A percentile compares a stretch with the other conserved stretches of the same genome.
phyloP scores from a whole-genome alignment of 2,113 vertebrate species.

The Oreotragus oreotragus region DNA sequence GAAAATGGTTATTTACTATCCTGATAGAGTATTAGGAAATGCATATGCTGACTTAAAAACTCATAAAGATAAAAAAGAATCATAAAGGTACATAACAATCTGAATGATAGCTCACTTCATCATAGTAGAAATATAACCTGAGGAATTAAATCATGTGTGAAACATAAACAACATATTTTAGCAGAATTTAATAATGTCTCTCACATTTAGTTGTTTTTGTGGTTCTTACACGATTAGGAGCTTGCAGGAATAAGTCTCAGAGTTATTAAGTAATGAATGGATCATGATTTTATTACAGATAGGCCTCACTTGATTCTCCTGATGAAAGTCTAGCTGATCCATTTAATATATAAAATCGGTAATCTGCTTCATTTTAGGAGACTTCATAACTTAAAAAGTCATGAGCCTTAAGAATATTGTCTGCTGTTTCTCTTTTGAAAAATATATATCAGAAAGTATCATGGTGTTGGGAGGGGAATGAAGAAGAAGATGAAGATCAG shows the following conservation, averaged over 20 bases:
- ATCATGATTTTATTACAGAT: neutral
- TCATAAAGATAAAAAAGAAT: neutral
- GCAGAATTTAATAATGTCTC: neutral
- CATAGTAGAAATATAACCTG: neutral
- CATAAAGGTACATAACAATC: neutral
- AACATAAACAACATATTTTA: neutral
- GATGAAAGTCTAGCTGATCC: slow-evolving; percentile 2
- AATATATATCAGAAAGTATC: neutral
- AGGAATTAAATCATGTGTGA: neutral
- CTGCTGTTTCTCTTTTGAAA: neutral
- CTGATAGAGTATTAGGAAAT: neutral
- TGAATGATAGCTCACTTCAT: neutral
- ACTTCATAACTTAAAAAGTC: neutral
- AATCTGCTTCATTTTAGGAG: neutral
- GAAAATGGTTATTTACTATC: neutral
- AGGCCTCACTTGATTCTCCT: neutral
- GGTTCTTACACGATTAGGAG: neutral
- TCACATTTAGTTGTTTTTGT: neutral
- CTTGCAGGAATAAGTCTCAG: neutral
- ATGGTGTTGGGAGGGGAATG: neutral
- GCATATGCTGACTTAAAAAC: neutral
- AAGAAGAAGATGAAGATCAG: neutral
- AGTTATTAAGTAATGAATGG: neutral
- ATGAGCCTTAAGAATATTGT: neutral
- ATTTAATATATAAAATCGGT: neutral